Conservation (phyloP, 2,113 vertebrate species). For the Phrynosoma platyrhinos region DNA sequence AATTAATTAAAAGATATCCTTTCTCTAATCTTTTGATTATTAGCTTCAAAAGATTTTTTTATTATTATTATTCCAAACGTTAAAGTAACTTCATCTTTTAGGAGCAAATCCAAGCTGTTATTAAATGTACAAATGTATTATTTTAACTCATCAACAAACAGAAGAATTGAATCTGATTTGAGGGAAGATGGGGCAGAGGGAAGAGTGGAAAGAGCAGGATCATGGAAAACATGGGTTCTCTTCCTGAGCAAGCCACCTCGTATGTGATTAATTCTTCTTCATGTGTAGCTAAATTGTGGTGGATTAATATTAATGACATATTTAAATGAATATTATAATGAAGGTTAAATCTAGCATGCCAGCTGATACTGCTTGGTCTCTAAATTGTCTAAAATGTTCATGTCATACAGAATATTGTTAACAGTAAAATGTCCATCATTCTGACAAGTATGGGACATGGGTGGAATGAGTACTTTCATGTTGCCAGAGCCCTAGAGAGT, state of each 20-base stretch:
- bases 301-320: constrained; percentile 40
- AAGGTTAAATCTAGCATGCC: not conserved
- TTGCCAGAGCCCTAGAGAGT: not conserved
- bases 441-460: not conserved
- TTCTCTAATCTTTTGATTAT: constrained; percentile 84
- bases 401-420: not conserved
- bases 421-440: not conserved
- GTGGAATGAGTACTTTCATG: not conserved
- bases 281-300: constrained; percentile 34
- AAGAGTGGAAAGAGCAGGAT: not conserved
- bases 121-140: constrained; percentile 58
- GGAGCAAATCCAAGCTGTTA: constrained; percentile 65
- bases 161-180: constrained; percentile 8
- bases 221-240: constrained; percentile 19
- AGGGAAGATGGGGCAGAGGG: not conserved
- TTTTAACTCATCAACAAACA: constrained; percentile 50
- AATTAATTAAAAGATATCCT: constrained; percentile 87
- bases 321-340: constrained; percentile 35
- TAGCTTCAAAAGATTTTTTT: constrained; percentile 79
- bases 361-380: constrained; percentile 4
- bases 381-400: not conserved
- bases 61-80: constrained; percentile 56
- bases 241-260: constrained; percentile 22
- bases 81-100: constrained; percentile 77
- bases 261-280: constrained; percentile 22